Evolutionary conservation across 2,113 vertebrate genomes (phyloP).

Genomic region (Gallinago jamesoni): DNA sequence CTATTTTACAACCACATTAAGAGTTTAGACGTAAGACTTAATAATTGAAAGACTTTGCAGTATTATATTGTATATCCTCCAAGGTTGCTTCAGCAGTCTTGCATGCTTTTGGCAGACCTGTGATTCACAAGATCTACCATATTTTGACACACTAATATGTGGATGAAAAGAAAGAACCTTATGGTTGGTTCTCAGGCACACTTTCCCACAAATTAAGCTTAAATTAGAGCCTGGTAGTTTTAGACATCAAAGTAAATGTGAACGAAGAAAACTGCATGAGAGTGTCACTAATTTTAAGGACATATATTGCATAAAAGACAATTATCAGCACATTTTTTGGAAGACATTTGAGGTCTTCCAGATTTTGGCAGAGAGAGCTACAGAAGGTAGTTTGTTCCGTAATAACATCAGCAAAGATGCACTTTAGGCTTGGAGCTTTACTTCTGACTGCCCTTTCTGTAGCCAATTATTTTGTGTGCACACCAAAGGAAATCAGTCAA

Average conservation of each 20-base stretch:
- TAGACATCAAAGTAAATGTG: background rate
- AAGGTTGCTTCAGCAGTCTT: background rate
- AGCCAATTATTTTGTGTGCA: constrained; percentile 32
- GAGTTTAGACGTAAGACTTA: background rate
- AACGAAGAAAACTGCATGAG: background rate
- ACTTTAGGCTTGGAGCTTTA: constrained; percentile 10
- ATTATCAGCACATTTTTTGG: background rate
- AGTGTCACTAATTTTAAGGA: background rate
- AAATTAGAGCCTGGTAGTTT: background rate
- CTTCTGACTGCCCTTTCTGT: constrained; percentile 26
- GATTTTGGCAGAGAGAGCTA: background rate
- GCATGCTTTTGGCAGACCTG: background rate
- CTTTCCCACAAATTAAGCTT: background rate
- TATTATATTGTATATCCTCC: background rate
- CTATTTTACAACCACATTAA: background rate
- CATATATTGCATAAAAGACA: background rate
- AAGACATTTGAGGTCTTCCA: background rate
- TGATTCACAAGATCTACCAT: background rate
- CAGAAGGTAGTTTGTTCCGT: background rate
- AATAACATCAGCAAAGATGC: background rate
- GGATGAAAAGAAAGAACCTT: background rate
- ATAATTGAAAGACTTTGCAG: background rate
- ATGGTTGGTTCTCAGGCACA: background rate
- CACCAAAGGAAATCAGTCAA: constrained; percentile 65
- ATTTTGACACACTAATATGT: background rate